phyloP scores from a whole-genome alignment of 1,140 invertebrate genomes.

The Drosophila serrata region DNA sequence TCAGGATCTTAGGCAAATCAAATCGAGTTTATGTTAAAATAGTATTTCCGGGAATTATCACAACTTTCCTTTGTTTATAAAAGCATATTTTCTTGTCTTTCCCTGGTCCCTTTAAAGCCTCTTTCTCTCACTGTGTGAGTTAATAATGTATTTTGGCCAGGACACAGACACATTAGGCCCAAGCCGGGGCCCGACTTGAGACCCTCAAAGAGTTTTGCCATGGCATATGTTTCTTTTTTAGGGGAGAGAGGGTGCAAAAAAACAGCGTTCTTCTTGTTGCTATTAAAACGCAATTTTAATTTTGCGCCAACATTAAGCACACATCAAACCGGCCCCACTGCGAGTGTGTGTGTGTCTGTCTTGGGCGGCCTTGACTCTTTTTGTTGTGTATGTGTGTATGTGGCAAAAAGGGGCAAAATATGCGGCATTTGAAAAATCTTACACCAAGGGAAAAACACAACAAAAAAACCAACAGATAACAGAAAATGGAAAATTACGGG shows the following conservation, averaged over 20 bases:
- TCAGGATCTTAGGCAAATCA: no score
- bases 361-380: conserved; percentile 57
- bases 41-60: not conserved
- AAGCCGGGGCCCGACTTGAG: not conserved
- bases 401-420: conserved; percentile 30
- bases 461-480: conserved; percentile 6
- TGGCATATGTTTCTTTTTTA: conserved; percentile 22
- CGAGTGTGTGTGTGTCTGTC: not conserved
- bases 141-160: conserved; percentile 24
- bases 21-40: not conserved
- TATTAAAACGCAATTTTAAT: conserved; percentile 70
- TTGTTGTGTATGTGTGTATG: conserved; percentile 36
- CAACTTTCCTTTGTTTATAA: no score
- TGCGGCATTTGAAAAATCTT: conserved; percentile 55
- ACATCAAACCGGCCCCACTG: conserved; percentile 16
- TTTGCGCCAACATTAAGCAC: conserved; percentile 60
- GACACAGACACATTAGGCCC: conserved; percentile 15
- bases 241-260: not conserved
- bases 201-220: conserved; percentile 1
- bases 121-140: not conserved
- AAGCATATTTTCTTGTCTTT: not conserved
- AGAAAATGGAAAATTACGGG: conserved; percentile 32
- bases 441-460: conserved; percentile 13
- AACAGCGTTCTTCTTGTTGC: conserved; percentile 19
- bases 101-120: not conserved